Evolutionary conservation across 2,113 vertebrate genomes (phyloP).

Genomic region (Sinosuthora webbiana): DNA sequence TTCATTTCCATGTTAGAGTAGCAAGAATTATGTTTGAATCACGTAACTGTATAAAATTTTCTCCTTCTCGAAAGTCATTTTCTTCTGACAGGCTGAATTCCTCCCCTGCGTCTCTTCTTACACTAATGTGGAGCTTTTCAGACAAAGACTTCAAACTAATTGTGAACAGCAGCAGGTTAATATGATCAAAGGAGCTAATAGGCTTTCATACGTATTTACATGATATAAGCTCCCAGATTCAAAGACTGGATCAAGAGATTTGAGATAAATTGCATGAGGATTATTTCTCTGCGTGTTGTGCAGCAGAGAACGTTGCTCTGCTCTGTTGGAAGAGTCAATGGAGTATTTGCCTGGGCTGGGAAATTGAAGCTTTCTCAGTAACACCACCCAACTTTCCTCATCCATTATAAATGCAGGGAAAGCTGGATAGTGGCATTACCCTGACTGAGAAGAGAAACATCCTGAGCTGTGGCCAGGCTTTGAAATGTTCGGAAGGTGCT

Average conservation of each 20-base stretch:
- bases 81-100: constrained; percentile 8
- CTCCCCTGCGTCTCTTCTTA: neutral
- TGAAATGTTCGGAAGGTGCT: neutral
- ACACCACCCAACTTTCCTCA: neutral
- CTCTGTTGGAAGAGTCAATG: neutral
- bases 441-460: neutral
- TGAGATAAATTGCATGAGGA: neutral
- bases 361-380: neutral
- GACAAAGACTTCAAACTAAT: constrained; percentile 45
- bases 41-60: neutral
- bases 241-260: constrained; percentile 34
- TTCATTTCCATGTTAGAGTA: neutral
- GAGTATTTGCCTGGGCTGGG: neutral
- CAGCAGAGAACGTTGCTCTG: neutral
- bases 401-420: neutral
- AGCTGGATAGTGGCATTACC: neutral
- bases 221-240: neutral
- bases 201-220: constrained; percentile 23
- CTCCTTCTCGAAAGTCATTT: neutral
- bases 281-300: neutral
- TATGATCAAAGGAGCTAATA: constrained; percentile 47
- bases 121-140: constrained; percentile 8
- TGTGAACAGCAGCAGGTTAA: constrained; percentile 7
- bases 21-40: neutral
- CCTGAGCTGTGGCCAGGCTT: neutral